Percentiles rank a stretch among this genome's conserved stretches.
These are phyloP conservation scores for Trisateles emortualis DNA, from an alignment of 2,888 invertebrate species.

Conservation along the genomic window DNA sequence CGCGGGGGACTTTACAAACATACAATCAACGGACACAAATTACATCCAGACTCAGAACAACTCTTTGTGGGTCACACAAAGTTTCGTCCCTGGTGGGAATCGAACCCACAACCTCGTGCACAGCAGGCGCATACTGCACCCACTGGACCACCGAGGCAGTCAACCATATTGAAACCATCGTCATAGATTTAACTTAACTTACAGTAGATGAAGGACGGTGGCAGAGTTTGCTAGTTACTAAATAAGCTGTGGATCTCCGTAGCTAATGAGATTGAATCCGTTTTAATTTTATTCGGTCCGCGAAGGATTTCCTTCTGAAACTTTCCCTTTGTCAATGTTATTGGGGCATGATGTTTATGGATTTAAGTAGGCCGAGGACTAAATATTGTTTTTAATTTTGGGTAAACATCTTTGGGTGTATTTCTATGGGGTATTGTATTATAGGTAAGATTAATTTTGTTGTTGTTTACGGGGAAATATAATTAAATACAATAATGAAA, in stretches of 20 bases:
- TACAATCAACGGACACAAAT: too few species aligned
- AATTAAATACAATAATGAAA: too few species aligned
- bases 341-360: constrained; percentile 9
- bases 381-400: constrained; percentile 11
- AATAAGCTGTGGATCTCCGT: constrained; percentile 59
- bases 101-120: too few species aligned
- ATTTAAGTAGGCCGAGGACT: constrained; percentile 8
- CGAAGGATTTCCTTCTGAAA: constrained; percentile 16
- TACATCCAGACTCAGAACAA: too few species aligned
- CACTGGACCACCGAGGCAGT: too few species aligned
- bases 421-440: not conserved
- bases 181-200: not conserved
- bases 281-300: constrained; percentile 53
- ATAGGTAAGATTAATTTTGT: not conserved
- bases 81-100: too few species aligned
- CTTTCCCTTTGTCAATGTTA: constrained; percentile 14
- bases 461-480: not conserved
- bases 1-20: too few species aligned
- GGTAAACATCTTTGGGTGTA: not conserved
- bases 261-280: constrained; percentile 64
- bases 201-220: constrained; percentile 24
- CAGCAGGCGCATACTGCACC: too few species aligned
- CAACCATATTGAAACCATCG: too few species aligned
- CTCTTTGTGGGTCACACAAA: too few species aligned
- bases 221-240: constrained; percentile 45